Conservation (phyloP, 2,797 vertebrate species). For the Arctocebus calabarensis region DNA sequence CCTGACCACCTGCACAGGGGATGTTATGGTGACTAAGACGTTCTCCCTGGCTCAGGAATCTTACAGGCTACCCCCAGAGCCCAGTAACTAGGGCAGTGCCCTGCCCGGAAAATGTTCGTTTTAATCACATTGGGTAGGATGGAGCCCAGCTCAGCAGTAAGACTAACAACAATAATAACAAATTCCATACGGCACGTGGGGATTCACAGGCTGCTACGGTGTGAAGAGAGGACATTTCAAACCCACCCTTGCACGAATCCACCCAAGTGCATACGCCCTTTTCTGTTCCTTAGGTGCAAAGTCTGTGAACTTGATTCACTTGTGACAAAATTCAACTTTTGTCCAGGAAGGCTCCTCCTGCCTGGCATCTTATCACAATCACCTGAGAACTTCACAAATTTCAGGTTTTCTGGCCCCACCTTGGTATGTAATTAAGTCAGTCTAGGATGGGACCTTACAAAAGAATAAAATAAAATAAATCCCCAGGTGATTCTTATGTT, state of each 20-base stretch:
- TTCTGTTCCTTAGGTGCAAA: not conserved
- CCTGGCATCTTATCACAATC: not conserved
- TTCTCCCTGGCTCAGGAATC: not conserved
- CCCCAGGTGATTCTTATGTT: not conserved
- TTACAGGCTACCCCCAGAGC: not conserved
- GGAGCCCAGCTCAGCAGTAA: not conserved
- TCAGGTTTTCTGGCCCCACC: conserved; percentile 4
- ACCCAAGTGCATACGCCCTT: not conserved
- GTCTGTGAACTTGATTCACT: not conserved
- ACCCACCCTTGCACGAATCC: not conserved
- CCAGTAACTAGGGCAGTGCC: not conserved
- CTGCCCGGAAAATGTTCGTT: not conserved
- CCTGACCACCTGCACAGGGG: rapidly evolving
- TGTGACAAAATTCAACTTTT: not conserved
- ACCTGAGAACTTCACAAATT: conserved; percentile 5
- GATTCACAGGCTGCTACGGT: not conserved
- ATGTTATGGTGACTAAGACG: rapidly evolving
- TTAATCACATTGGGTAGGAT: not conserved
- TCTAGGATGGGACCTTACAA: not conserved
- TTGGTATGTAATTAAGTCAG: conserved; percentile 40
- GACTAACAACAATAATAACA: not conserved
- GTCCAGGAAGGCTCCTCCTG: not conserved
- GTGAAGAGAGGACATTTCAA: rapidly evolving
- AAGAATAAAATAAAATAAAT: not conserved
- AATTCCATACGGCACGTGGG: rapidly evolving